Evolutionary conservation across 2,113 vertebrate species (phyloP).

Genomic region (Enhydra lutris): DNA sequence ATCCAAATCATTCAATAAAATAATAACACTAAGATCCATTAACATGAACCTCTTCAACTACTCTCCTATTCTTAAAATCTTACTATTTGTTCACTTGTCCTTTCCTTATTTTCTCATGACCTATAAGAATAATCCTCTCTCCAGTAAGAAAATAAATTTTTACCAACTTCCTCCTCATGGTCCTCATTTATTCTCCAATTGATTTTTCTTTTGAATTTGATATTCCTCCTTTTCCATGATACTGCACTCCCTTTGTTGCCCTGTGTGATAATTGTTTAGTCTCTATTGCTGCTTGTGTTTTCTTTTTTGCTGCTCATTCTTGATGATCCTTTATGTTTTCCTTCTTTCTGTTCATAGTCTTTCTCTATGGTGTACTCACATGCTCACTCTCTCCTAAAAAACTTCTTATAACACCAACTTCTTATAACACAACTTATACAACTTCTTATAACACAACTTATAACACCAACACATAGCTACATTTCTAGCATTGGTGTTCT

Average conservation of each 20-base stretch:
- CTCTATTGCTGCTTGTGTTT: not conserved
- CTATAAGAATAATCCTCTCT: not conserved
- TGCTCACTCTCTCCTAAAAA: not conserved
- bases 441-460: not conserved
- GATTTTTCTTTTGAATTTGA: constrained; percentile 37
- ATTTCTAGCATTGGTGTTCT: not conserved
- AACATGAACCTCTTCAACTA: not conserved
- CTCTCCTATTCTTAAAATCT: not conserved
- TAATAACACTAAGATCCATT: not conserved
- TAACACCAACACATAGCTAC: not conserved
- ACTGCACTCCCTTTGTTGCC: not conserved
- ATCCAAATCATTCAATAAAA: not conserved
- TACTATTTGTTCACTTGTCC: not conserved
- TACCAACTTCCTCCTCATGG: not conserved
- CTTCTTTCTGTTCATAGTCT: not conserved
- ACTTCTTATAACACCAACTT: not conserved
- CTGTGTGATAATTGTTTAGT: not conserved
- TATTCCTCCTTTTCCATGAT: not conserved
- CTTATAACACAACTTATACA: not conserved
- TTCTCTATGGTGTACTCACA: not conserved
- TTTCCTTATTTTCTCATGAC: not conserved
- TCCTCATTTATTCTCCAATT: not conserved
- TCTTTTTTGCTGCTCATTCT: not conserved
- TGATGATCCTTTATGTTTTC: not conserved
- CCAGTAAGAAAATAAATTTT: not conserved